phyloP scores from a whole-genome alignment of 2,797 vertebrate genomes.

The Tragopan temminckii region DNA sequence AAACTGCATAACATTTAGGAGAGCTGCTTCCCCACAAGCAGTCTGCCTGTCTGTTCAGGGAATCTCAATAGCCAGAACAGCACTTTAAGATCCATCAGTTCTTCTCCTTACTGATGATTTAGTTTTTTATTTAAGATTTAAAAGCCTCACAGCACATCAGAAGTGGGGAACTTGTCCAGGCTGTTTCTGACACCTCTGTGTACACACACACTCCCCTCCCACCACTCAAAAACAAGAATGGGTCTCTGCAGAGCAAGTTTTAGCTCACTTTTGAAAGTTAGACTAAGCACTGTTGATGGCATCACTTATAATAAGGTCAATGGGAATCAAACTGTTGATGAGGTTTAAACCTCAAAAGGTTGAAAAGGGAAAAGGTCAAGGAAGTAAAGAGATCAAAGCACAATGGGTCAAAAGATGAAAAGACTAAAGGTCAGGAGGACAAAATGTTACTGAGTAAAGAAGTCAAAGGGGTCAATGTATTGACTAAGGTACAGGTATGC shows the following conservation, averaged over 20 bases:
- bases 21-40: not conserved
- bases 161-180: not conserved
- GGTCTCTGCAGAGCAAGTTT: not conserved
- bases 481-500: too few species aligned
- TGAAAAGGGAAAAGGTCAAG: too few species aligned
- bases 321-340: too few species aligned
- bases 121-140: not conserved
- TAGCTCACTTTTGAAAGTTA: not conserved
- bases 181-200: not conserved
- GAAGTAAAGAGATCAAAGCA: too few species aligned
- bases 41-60: not conserved
- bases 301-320: not conserved
- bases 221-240: not conserved
- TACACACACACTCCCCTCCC: not conserved
- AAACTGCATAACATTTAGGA: not conserved
- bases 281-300: not conserved
- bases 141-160: accelerated
- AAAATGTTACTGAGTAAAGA: too few species aligned
- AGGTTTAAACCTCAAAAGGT: too few species aligned
- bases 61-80: not conserved
- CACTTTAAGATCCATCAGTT: not conserved
- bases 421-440: too few species aligned
- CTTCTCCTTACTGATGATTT: not conserved
- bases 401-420: too few species aligned
- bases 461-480: too few species aligned